Evolutionary conservation across 2,797 vertebrate genomes (phyloP).

Genomic region (Emydoidea blandingii): DNA sequence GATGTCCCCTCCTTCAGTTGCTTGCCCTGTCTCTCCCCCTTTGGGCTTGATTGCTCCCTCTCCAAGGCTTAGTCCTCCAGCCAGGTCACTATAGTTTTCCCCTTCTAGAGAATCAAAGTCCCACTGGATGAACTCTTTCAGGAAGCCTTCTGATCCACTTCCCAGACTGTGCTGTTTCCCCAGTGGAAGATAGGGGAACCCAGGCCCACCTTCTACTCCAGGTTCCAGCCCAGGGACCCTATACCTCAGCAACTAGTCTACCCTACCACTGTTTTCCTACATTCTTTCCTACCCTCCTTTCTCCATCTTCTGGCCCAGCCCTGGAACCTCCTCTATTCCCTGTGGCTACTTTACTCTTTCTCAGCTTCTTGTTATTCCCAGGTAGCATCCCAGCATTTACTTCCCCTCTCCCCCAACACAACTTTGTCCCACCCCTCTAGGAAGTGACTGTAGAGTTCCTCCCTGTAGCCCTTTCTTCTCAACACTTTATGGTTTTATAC

Average conservation of each 20-base stretch:
- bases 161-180: neutral
- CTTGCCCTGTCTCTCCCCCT: neutral
- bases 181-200: neutral
- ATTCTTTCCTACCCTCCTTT: neutral
- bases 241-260: neutral
- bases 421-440: neutral
- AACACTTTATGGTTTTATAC: neutral
- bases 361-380: neutral
- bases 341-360: neutral
- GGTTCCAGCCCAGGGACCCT: too few species aligned
- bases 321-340: neutral
- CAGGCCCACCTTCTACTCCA: neutral
- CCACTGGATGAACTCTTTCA: neutral
- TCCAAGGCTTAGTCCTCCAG: neutral
- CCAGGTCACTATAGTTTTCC: neutral
- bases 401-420: neutral
- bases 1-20: neutral
- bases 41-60: neutral
- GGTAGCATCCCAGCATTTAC: too few species aligned
- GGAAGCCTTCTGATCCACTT: neutral
- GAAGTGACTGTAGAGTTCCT: neutral
- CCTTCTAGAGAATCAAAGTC: neutral
- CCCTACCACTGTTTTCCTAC: neutral
- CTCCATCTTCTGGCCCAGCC: neutral
- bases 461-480: neutral